A percentile compares a stretch with the other conserved stretches of the same genome.
phyloP scores from a whole-genome alignment of 2,797 vertebrate species.

The Aldrovandia affinis region DNA sequence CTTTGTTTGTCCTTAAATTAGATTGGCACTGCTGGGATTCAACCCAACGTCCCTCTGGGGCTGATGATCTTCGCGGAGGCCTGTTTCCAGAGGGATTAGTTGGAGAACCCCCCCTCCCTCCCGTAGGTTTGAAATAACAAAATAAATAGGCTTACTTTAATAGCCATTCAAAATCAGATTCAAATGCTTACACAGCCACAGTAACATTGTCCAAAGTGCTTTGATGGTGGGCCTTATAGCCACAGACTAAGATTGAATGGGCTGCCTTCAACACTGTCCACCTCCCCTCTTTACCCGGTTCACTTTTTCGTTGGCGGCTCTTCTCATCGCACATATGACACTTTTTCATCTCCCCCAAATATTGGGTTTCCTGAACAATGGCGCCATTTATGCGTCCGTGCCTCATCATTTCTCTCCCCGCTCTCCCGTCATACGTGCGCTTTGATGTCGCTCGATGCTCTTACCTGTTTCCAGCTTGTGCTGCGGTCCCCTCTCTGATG shows the following conservation, averaged over 20 bases:
- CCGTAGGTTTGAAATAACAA: conserved; percentile 58
- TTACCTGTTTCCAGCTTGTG: conserved; percentile 34
- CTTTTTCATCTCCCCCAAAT: conserved; percentile 49
- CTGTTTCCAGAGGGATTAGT: not conserved
- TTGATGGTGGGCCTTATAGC: conserved; percentile 68
- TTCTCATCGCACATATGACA: conserved; percentile 8
- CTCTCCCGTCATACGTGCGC: not conserved
- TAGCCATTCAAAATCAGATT: conserved; percentile 70
- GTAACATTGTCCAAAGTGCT: conserved; percentile 72
- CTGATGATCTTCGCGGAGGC: not conserved
- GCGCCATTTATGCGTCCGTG: conserved; percentile 53
- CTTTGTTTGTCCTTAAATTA: not conserved
- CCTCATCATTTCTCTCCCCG: conserved; percentile 43
- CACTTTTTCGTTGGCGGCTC: conserved; percentile 56
- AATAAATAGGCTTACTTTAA: conserved; percentile 64
- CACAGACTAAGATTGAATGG: conserved; percentile 61
- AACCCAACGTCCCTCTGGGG: not conserved
- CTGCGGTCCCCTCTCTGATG: conserved; percentile 63
- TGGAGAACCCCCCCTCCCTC: not conserved
- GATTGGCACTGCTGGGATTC: not conserved
- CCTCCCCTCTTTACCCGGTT: conserved; percentile 49
- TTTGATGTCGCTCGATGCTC: conserved; percentile 13
- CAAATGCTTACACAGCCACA: conserved; percentile 66
- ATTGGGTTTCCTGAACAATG: conserved; percentile 49
- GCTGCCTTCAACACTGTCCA: conserved; percentile 70